Percentiles rank a stretch among this genome's conserved stretches.
These are phyloP conservation scores for Hypselothyrea guttata DNA, from an alignment of 2,888 invertebrate genomes.

Conservation along the genomic window DNA sequence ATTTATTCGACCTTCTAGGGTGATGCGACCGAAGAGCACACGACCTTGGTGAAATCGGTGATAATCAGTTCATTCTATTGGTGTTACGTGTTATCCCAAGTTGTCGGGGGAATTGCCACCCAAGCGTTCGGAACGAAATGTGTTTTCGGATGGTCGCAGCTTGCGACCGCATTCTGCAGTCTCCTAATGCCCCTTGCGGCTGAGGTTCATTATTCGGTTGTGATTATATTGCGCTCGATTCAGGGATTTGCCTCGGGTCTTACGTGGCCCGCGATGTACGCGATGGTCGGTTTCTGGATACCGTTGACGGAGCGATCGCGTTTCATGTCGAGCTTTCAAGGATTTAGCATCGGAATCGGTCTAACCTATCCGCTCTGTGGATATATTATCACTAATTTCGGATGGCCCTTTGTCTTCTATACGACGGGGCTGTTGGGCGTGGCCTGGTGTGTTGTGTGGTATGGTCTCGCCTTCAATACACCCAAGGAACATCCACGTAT, in stretches of 20 bases:
- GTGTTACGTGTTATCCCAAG: constrained; percentile 88
- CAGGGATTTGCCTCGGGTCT: constrained; percentile 88
- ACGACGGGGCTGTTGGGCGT: constrained; percentile 87
- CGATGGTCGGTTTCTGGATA: constrained; percentile 88
- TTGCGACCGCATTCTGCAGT: constrained; percentile 87
- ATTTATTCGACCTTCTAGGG: constrained; percentile 38
- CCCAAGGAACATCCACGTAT: constrained; percentile 88
- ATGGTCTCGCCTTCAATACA: constrained; percentile 86
- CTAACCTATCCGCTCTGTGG: constrained; percentile 88
- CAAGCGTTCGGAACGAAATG: constrained; percentile 88
- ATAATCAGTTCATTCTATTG: constrained; percentile 88
- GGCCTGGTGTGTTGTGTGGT: constrained; percentile 87
- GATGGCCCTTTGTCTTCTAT: constrained; percentile 88
- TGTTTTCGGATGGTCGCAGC: constrained; percentile 88
- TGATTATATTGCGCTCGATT: constrained; percentile 86
- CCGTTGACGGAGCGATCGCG: constrained; percentile 87
- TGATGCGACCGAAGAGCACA: constrained; percentile 82
- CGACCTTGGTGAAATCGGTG: constrained; percentile 83
- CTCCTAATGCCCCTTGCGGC: constrained; percentile 86
- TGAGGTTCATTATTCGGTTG: constrained; percentile 85
- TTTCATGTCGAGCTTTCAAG: constrained; percentile 90
- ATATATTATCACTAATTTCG: constrained; percentile 86
- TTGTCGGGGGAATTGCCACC: constrained; percentile 87
- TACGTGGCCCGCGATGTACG: constrained; percentile 90
- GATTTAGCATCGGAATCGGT: constrained; percentile 89